phyloP scores from a whole-genome alignment of 2,888 invertebrate genomes.

The Sipha maydis region DNA sequence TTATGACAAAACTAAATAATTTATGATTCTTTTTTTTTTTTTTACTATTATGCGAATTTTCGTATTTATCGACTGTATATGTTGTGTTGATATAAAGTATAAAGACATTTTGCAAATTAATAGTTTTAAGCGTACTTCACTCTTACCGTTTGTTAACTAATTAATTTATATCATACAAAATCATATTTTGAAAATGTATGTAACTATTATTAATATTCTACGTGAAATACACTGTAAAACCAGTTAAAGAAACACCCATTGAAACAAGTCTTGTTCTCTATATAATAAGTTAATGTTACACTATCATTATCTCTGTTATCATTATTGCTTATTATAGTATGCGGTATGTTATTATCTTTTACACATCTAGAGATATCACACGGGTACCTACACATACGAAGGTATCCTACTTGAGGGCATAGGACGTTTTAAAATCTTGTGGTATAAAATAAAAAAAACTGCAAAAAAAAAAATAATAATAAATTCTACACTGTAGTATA shows the following conservation, averaged over 20 bases:
- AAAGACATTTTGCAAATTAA: not conserved
- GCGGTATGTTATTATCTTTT: not conserved
- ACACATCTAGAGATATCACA: not conserved
- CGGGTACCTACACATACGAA: not conserved
- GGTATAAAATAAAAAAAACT: not conserved
- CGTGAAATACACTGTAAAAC: not conserved
- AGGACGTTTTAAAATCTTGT: not conserved
- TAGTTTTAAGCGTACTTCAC: not conserved
- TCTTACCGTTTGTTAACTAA: too few species aligned
- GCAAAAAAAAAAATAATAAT: not conserved
- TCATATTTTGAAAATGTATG: not conserved
- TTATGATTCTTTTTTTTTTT: constrained; percentile 6
- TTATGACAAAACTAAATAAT: not conserved
- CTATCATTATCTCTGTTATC: constrained; percentile 39
- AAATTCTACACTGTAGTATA: not conserved
- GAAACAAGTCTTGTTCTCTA: not conserved
- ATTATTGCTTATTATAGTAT: constrained; percentile 12
- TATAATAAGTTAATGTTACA: not conserved
- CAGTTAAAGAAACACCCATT: constrained; percentile 32
- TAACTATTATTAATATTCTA: not conserved
- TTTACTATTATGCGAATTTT: not conserved
- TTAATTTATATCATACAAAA: not conserved
- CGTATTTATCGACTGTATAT: not conserved
- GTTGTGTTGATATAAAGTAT: not conserved
- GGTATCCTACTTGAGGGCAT: not conserved